Conservation (phyloP, 2,113 vertebrate species). For the Chionis minor region DNA sequence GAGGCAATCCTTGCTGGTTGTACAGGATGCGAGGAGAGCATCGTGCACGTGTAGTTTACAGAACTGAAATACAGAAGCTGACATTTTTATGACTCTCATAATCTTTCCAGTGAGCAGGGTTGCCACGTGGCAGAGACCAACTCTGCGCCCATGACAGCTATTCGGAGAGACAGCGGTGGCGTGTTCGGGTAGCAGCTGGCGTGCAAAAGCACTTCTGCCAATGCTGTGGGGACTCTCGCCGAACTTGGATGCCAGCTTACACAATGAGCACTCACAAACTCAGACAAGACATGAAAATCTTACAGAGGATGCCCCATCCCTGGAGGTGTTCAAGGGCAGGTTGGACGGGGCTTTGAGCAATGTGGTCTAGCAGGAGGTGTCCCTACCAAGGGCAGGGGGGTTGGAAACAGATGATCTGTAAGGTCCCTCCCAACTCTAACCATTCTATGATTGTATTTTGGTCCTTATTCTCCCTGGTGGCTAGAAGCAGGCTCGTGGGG, state of each 20-base stretch:
- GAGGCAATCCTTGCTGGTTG: not conserved
- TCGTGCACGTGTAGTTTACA: not conserved
- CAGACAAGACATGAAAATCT: not conserved
- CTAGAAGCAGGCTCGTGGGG: not conserved
- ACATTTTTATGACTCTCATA: constrained; percentile 48
- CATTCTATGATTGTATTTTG: not conserved
- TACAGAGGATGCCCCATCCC: not conserved
- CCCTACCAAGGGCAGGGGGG: not conserved
- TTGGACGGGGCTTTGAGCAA: not conserved
- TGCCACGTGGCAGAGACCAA: rapidly evolving
- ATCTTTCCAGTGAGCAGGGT: not conserved
- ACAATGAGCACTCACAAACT: not conserved
- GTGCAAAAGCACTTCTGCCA: not conserved
- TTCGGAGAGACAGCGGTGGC: not conserved
- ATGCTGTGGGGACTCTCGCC: not conserved
- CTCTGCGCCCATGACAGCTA: not conserved
- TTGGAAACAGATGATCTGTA: not conserved
- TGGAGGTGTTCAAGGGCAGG: not conserved
- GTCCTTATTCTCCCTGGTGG: not conserved
- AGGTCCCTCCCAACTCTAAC: not conserved
- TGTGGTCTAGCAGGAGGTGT: not conserved
- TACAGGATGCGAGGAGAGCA: not conserved
- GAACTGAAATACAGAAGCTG: constrained; percentile 40
- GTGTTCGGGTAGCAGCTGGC: not conserved
- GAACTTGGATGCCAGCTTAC: not conserved